These are phyloP conservation scores for Venustoraphidia nigricollis DNA, from an alignment of 2,888 invertebrate species.

Conservation along the genomic window DNA sequence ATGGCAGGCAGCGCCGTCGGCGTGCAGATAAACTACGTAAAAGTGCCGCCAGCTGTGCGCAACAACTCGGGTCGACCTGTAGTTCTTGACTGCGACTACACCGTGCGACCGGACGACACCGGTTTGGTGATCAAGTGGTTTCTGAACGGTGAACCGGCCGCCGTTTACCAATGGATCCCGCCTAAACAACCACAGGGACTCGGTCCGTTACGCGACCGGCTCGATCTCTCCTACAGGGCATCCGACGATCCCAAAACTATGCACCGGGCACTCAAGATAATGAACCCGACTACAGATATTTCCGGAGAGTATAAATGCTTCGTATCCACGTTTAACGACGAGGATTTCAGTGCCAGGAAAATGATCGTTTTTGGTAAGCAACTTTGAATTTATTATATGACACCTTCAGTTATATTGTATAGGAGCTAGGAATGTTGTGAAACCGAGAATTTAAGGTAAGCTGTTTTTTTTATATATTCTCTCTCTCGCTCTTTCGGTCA, in stretches of 20 bases:
- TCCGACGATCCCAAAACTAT: slow-evolving; percentile 51
- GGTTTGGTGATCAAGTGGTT: slow-evolving; percentile 67
- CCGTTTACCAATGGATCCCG: slow-evolving; percentile 72
- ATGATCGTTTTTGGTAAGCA: slow-evolving; percentile 53
- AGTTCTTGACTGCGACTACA: slow-evolving; percentile 58
- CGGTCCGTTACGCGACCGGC: slow-evolving; percentile 34
- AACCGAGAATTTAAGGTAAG: too few relatives aligned
- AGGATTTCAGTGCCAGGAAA: slow-evolving; percentile 43
- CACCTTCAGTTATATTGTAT: too few relatives aligned
- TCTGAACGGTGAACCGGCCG: slow-evolving; percentile 43
- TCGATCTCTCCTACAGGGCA: slow-evolving; percentile 47
- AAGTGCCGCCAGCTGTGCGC: slow-evolving; percentile 24
- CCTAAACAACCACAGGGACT: slow-evolving; percentile 49
- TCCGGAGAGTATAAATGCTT: slow-evolving; percentile 60
- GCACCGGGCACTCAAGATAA: slow-evolving; percentile 53
- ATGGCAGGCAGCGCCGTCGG: not conserved
- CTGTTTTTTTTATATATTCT: too few relatives aligned
- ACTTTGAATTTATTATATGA: not conserved
- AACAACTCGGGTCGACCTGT: slow-evolving; percentile 29
- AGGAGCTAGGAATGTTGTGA: too few relatives aligned
- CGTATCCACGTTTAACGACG: slow-evolving; percentile 51
- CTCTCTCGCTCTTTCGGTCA: too few relatives aligned
- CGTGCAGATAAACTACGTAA: slow-evolving; percentile 26
- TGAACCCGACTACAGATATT: slow-evolving; percentile 49
- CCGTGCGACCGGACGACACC: slow-evolving; percentile 41